Conservation (phyloP, 2,797 vertebrate genomes). For the Podarcis lilfordi region DNA sequence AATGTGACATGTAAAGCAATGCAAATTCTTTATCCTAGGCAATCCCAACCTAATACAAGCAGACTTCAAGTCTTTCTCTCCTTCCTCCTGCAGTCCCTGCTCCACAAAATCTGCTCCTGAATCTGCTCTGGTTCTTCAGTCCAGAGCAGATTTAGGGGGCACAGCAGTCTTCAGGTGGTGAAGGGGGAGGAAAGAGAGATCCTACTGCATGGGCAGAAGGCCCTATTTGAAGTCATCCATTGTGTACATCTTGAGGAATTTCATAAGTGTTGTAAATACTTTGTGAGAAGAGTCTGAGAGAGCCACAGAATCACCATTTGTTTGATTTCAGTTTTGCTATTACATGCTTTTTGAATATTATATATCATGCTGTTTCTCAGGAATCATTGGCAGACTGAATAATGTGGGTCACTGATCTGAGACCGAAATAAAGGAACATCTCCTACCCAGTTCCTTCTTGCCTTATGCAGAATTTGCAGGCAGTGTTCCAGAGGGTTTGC, state of each 20-base stretch:
- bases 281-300: neutral
- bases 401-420: neutral
- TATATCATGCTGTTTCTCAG: neutral
- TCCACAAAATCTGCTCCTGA: too few relatives aligned
- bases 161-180: too few relatives aligned
- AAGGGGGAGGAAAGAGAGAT: too few relatives aligned
- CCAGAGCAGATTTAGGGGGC: too few relatives aligned
- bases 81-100: too few relatives aligned
- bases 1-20: conserved; percentile 13
- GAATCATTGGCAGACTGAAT: neutral
- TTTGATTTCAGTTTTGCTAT: neutral
- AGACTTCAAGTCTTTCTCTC: too few relatives aligned
- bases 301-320: neutral
- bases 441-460: neutral
- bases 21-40: neutral
- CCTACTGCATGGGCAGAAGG: neutral
- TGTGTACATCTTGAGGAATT: neutral
- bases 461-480: neutral
- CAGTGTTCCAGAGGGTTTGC: neutral
- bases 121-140: too few relatives aligned
- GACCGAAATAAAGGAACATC: neutral
- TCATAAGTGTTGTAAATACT: neutral
- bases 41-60: too few relatives aligned
- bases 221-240: neutral
- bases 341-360: neutral